Evolutionary conservation across 2,888 invertebrate genomes (phyloP).

Genomic region (Abrostola triplasia): DNA sequence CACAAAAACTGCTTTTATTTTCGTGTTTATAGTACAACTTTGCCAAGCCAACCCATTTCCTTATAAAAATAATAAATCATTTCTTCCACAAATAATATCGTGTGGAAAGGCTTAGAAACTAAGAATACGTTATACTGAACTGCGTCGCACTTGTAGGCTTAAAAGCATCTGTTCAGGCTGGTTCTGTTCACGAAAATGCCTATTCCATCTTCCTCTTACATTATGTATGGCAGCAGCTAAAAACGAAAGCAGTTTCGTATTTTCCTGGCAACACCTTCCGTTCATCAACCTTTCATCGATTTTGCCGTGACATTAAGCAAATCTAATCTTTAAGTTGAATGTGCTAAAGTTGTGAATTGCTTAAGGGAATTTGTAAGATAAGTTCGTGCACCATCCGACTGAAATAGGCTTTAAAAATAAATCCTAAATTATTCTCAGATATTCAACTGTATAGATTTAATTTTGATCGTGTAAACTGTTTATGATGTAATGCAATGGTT

Average conservation of each 20-base stretch:
- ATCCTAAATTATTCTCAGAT: constrained; percentile 30
- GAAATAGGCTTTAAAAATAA: constrained; percentile 44
- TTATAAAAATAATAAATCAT: constrained; percentile 29
- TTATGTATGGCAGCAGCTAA: constrained; percentile 37
- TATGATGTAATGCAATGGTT: constrained; percentile 2
- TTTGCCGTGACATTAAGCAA: constrained; percentile 48
- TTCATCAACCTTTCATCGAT: constrained; percentile 67
- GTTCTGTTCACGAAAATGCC: constrained; percentile 10
- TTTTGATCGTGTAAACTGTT: constrained; percentile 33
- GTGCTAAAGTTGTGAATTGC: constrained; percentile 11
- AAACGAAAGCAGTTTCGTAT: constrained; percentile 52
- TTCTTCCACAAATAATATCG: constrained; percentile 14
- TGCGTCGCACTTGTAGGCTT: constrained; percentile 8
- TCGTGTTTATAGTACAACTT: constrained; percentile 1
- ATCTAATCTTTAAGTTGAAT: constrained; percentile 16
- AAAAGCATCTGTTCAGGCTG: constrained; percentile 14
- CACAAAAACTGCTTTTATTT: constrained; percentile 24
- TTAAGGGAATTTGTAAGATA: not conserved
- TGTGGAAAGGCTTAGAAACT: constrained; percentile 5
- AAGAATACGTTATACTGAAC: constrained; percentile 5
- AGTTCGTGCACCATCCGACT: constrained; percentile 20
- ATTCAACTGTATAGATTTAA: constrained; percentile 45
- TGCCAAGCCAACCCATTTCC: constrained; percentile 10
- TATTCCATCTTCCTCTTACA: constrained; percentile 34
- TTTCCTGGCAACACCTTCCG: constrained; percentile 57